phyloP scores from a whole-genome alignment of 2,888 invertebrate genomes.

The Protophormia terraenovae region DNA sequence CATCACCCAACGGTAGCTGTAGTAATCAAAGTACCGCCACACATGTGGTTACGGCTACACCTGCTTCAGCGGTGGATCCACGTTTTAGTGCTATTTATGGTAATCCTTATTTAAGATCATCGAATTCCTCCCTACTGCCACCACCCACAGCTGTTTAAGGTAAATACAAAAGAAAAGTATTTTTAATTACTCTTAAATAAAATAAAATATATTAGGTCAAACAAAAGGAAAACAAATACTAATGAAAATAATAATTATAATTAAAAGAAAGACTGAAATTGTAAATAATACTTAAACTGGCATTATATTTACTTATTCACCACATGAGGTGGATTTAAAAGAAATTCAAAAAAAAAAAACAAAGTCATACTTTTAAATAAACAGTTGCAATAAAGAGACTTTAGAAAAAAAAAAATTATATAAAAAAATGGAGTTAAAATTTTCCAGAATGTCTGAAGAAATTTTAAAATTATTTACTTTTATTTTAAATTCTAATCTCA shows the following conservation, averaged over 20 bases:
- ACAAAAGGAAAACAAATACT: not conserved
- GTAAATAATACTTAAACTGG: conserved; percentile 57
- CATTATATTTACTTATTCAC: conserved; percentile 30
- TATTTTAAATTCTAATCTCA: no score
- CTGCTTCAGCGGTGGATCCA: conserved; percentile 86
- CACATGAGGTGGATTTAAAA: conserved; percentile 11
- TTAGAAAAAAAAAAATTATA: no score
- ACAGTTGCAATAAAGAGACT: not conserved
- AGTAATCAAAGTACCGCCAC: conserved; percentile 80
- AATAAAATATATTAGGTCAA: conserved; percentile 5
- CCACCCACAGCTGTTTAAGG: conserved; percentile 83
- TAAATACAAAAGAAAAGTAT: conserved; percentile 14
- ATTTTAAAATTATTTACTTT: no score
- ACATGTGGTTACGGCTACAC: conserved; percentile 74
- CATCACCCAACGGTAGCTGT: conserved; percentile 81
- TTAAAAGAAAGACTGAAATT: conserved; percentile 65
- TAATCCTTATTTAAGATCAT: conserved; percentile 91
- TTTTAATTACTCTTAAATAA: conserved; percentile 3
- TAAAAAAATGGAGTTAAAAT: no score
- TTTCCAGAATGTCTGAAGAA: no score
- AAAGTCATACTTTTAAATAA: conserved; percentile 39
- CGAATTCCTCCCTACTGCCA: conserved; percentile 83
- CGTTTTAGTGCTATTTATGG: conserved; percentile 94
- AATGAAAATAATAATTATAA: conserved; percentile 36
- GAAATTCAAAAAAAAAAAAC: not conserved